Base-by-base conservation (phyloP, 2,797 vertebrate genomes). In the Liparis tanakae region DNA sequence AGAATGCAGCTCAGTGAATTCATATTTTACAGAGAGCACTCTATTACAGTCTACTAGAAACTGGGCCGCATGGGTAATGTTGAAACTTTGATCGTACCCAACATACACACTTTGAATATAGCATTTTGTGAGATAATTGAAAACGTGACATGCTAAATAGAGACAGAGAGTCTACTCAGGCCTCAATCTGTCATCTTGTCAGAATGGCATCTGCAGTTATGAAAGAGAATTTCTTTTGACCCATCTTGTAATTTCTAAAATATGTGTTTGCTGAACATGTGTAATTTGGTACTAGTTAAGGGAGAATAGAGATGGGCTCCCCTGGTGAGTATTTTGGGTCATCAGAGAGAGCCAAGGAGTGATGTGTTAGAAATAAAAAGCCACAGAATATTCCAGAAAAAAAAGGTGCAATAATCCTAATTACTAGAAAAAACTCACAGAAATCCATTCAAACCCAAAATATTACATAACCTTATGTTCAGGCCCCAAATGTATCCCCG, bases 1-100 rank as follows among this genome's bases (percentile, higher is more conserved):
- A 34, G 58, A 70, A 72, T 46, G 44, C 30, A 62, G 64, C 57
- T 59, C 43, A 6, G 17, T 67, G 62, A 70, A 25, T 37, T 67
- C 30, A 22, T 33, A 55, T 12, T 55, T 59, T 71, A 20, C 53
- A 62, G 18, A n/a, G 44, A 51, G 50, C 18, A 17, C 34, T 15
- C 18, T 30, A 48, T 36, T 33, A 44, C 25, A 55, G 17, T 9
- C 3, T 15, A 43, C 13, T 57, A 34, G 33, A 37, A 57, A 55
- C 10, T 20, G 17, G 10, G 48, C 25, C 18, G 53, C 30, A 22
- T 65, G 36, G 15, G 65, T 72, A 34, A 36, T 22, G 56, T 64
- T 17, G 50, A 58, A 25, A 18, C 51, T 53, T 22, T 59, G 20
- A 68, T 30, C 25, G 25, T 30, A 30, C 1, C 41, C 30, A 62